Evolutionary conservation across 2,888 invertebrate genomes (phyloP), one percentile per base, ranked within the genome.

Genomic region (Macrophya annulata): DNA sequence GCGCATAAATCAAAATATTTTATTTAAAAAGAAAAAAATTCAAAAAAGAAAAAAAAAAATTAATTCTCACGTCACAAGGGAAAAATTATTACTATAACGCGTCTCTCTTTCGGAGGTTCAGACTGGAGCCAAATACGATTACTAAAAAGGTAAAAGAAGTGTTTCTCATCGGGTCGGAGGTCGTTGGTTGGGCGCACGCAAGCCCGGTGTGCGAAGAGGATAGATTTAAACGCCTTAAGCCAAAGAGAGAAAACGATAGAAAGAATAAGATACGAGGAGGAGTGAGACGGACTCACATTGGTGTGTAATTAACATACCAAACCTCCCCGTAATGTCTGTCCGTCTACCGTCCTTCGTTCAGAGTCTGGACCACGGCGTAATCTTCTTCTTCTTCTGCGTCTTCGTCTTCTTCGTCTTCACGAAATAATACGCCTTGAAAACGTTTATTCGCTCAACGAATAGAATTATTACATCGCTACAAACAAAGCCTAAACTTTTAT

Each of bases 271-370:
- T 84, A 84, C 79, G 85, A 87, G 87, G 85, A 87, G 84, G 86
- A 86, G 81, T 85, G 86, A 87, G 88, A 88, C 88, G 90, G 48
- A 68, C 55, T 59, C 89, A 91, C 90, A 91, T 91, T 90, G 91
- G 90, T 89, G 92, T 93, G 92, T 93, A 93, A 93, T 93, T 93
- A 93, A 93, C 93, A 93, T 93, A 93, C 93, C 93, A 91, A 93
- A 91, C 91, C 90, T 90, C 88, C 89, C 89, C 87, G 89, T 89
- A 89, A 91, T 74, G 85, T 85, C 72, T 43, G 85, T 76, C 71
- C 89, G 90, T 90, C 83, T 71, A 37, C 68, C 68, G 83, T 48
- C 45, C 62, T 31, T 45, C 62, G 37, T 81, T 81, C 81, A 17
- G 43, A 81, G 62, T 59, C 81, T 83, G 83, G 71, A 68, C 83